A percentile compares a stretch with the other conserved stretches of the same genome.
phyloP scores from a whole-genome alignment of 2,888 invertebrate genomes.

The Hartigia nigra region DNA sequence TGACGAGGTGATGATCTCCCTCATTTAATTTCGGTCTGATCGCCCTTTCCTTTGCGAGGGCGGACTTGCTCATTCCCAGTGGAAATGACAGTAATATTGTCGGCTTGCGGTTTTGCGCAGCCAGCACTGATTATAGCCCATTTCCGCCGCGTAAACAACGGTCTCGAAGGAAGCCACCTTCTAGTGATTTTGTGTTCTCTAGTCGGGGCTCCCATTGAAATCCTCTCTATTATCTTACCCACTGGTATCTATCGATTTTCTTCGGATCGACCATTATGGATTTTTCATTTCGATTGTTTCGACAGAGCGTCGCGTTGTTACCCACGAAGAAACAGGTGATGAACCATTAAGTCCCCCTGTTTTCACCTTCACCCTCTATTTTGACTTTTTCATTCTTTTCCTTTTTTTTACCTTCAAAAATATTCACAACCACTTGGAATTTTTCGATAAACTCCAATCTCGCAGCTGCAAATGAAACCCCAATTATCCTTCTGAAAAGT shows the following conservation, averaged over 20 bases:
- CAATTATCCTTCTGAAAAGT: constrained; percentile 3
- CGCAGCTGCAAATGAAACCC: constrained; percentile 16
- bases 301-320: constrained; percentile 29
- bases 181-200: background rate
- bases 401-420: background rate
- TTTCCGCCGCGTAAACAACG: constrained; percentile 61
- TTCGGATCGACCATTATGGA: background rate
- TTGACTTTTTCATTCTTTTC: background rate
- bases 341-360: background rate
- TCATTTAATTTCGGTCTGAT: constrained; percentile 5
- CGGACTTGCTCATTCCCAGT: constrained; percentile 36
- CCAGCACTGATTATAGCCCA: constrained; percentile 60
- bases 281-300: constrained; percentile 39
- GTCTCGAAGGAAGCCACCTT: constrained; percentile 32
- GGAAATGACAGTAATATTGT: constrained; percentile 61
- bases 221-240: background rate
- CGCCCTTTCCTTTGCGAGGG: constrained; percentile 4
- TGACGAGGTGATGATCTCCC: background rate
- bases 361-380: background rate
- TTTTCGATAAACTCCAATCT: background rate
- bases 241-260: background rate
- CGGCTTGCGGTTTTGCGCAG: constrained; percentile 60
- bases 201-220: background rate
- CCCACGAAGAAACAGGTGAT: background rate
- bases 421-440: background rate